Conservation (phyloP, 1,140 invertebrate species). For the Centruroides sculpturatus region DNA sequence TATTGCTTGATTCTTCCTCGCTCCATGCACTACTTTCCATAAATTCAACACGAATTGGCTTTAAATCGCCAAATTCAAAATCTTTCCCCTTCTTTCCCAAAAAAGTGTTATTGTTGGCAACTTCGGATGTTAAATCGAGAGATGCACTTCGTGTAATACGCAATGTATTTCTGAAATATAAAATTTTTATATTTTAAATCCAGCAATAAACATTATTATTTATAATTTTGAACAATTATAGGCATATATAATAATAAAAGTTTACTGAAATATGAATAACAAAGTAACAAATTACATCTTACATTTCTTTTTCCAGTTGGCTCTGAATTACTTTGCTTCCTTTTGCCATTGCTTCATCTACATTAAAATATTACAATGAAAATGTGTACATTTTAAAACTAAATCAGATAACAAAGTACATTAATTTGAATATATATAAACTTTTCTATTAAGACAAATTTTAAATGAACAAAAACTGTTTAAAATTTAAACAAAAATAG, state of each 20-base stretch:
- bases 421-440: no score
- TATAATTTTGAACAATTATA: neutral
- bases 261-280: no score
- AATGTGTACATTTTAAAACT: neutral
- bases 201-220: neutral
- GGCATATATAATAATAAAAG: no score
- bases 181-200: neutral
- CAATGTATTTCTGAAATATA: slow-evolving; percentile 48
- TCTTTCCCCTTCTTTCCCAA: slow-evolving; percentile 59
- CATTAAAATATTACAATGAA: slow-evolving; percentile 24
- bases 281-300: slow-evolving; percentile 28
- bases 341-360: slow-evolving; percentile 35
- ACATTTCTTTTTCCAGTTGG: slow-evolving; percentile 60
- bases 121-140: slow-evolving; percentile 48
- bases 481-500: no score
- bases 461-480: no score
- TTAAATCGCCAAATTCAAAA: slow-evolving; percentile 61
- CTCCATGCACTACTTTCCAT: slow-evolving; percentile 48
- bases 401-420: no score
- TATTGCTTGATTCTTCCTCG: slow-evolving; percentile 37
- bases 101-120: slow-evolving; percentile 38
- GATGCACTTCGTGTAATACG: slow-evolving; percentile 60
- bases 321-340: slow-evolving; percentile 26
- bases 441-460: no score
- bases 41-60: slow-evolving; percentile 49